These are phyloP conservation scores for Pogonocichla stellata DNA, from an alignment of 2,113 vertebrate genomes.

Conservation along the genomic window DNA sequence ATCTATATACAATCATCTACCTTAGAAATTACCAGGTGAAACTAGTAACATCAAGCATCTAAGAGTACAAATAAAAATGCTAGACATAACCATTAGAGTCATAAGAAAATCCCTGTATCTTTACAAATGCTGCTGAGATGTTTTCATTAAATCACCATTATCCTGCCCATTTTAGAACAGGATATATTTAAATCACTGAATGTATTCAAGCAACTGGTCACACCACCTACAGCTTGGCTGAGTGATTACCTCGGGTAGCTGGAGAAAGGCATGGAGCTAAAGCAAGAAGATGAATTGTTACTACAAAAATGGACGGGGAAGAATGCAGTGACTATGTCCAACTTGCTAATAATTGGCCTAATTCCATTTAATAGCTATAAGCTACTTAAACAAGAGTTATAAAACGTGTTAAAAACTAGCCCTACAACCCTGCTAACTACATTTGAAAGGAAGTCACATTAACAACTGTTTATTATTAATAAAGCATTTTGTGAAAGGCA, in stretches of 20 bases:
- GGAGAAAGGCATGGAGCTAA: background rate
- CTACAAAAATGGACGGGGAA: background rate
- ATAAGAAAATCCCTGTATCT: background rate
- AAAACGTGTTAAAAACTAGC: background rate
- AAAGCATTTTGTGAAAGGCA: background rate
- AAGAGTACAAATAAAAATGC: background rate
- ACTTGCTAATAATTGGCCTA: background rate
- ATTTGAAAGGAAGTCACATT: background rate
- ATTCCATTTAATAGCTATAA: background rate
- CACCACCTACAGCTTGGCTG: background rate
- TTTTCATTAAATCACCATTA: conserved; percentile 30
- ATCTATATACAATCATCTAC: background rate
- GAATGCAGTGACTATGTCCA: background rate
- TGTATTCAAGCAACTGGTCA: conserved; percentile 31
- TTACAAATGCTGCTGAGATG: background rate
- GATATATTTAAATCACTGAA: conserved; percentile 47
- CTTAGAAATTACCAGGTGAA: background rate
- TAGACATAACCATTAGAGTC: background rate
- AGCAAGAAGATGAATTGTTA: background rate
- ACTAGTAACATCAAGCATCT: background rate
- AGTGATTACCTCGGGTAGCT: background rate
- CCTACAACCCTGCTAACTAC: background rate
- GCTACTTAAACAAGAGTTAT: background rate
- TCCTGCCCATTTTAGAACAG: conserved; percentile 25
- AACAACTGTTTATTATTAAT: background rate